Base-by-base conservation (phyloP, 1,140 invertebrate genomes). In the Tigriopus japonicus region DNA sequence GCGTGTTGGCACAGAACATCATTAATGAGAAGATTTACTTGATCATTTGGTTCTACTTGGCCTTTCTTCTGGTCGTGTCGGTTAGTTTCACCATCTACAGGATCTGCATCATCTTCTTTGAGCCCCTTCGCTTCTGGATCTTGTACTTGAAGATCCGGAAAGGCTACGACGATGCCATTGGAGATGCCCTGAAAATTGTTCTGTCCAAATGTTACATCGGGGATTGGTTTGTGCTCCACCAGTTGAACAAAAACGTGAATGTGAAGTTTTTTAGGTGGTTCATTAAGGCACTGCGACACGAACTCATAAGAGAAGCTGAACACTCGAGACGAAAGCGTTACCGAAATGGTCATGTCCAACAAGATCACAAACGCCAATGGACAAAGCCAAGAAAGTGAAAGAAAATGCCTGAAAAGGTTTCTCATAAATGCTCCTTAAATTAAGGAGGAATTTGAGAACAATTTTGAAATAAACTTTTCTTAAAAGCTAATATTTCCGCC, bases 11-110 rank as follows among this genome's bases (percentile, higher is more conserved):
- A 1, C 66, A 65, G 40, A 67, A 67, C 52, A 64, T 67, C 52
- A 51, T 68, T 13, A 67, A 69, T 55, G 67, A 68, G 54, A 69
- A 69, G 56, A 65, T 69, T 15, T 69, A 65, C 63, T 62, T 69
- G 2, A 45, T 65, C 35, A 62, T 66, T 41, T 68, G 67, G 67
- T 60, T 68, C 23, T 68, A 67, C 66, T 64, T 68, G n/a, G 49
- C 68, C 6, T 51, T 68, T n/a, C 59, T 66, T 0, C 54, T 69
- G 1, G 12, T 69, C 40, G 64, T 64, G 6, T 64, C 43, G 12
- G 24, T 69, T 0, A 41, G 28, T n/a, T 15, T 19, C 40, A 28
- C 42, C 40, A 10, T 58, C 41, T 58, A 28, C 41, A 28, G 55
- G 6, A 42, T 58, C 14, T 42, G 24, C 10, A 51, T 24, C 15